Evolutionary conservation across 2,888 invertebrate genomes (phyloP), one percentile per base, ranked within the genome.

Genomic region (Cheilosia variabilis): DNA sequence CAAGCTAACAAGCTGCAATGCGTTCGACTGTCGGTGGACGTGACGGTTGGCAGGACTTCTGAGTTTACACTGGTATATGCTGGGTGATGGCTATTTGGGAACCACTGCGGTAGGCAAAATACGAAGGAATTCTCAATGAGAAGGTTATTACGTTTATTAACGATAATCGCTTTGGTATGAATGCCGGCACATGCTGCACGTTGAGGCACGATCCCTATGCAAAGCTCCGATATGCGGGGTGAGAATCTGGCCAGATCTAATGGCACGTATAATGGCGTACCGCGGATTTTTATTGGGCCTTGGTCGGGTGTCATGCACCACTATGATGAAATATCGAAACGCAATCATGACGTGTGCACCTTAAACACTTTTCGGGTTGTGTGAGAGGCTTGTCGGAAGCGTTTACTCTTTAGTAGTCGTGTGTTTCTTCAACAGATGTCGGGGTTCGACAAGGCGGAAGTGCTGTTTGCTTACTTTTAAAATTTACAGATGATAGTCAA

Each of bases 141-240:
- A 78, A 71, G 63, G 45, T 78, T 63, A 71, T 78, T 69, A 71
- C 71, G 78, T 63, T 79, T 79, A 79, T 71, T 43, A 65, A 71
- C 58, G 78, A 79, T 79, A 79, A 79, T 79, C 78, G 71, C 41
- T 79, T 79, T 63, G 78, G 78, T 71, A 62, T 68, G 62, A 69
- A 69, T 62, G 55, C 9, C 62, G 69, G 77, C 77, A 77, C 77
- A 77, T 69, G 62, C 45, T 50, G 34, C 31, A 57, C 63, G 63
- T 34, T 52, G 65, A 7, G 71, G 31, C 65, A 71, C 57, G 71
- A 65, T 62, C 65, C 19, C 71, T 31, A 19, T 45, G 19, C 60
- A 34, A 45, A 62, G 45, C 22, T 45, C n/a, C 3, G 2, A 19
- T 9, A 41, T 55, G 43, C 2, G 43, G 55, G 22, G 15, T 47